These are phyloP conservation scores for Natrix natrix DNA, from an alignment of 2,797 vertebrate genomes.

Conservation along the genomic window DNA sequence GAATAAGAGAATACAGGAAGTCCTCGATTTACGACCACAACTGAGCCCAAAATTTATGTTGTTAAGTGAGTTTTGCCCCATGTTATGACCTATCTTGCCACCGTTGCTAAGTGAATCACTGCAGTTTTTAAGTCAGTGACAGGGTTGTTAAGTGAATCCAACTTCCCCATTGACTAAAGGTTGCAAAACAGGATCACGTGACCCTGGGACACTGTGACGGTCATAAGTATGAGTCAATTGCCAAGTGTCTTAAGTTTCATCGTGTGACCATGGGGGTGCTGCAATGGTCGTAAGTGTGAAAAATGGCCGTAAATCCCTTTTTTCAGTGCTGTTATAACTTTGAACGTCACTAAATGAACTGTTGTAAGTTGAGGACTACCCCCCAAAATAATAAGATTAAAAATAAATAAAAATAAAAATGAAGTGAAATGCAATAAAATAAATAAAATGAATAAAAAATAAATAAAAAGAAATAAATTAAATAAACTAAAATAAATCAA, in stretches of 20 bases:
- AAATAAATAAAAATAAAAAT: background rate
- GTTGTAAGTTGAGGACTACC: background rate
- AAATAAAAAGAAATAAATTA: background rate
- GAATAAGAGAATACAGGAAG: background rate
- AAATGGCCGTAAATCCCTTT: background rate
- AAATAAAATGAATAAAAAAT: no score
- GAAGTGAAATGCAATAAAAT: no score
- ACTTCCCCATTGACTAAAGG: background rate
- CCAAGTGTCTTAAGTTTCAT: background rate
- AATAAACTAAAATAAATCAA: background rate
- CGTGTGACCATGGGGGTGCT: background rate
- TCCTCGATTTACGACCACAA: background rate
- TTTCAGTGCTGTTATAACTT: background rate
- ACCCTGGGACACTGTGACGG: rapidly evolving
- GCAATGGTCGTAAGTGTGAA: background rate
- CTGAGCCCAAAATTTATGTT: background rate
- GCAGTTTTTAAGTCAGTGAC: background rate
- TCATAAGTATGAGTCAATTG: background rate
- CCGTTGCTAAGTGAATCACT: background rate
- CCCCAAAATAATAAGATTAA: no score
- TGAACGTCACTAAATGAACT: background rate
- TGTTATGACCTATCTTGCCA: no score
- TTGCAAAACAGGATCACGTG: background rate
- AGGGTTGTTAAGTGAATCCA: background rate
- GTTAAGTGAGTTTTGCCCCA: background rate